Evolutionary conservation across 2,888 invertebrate genomes (phyloP), one percentile per base, ranked within the genome.

Genomic region (Liodrosophila aerea): DNA sequence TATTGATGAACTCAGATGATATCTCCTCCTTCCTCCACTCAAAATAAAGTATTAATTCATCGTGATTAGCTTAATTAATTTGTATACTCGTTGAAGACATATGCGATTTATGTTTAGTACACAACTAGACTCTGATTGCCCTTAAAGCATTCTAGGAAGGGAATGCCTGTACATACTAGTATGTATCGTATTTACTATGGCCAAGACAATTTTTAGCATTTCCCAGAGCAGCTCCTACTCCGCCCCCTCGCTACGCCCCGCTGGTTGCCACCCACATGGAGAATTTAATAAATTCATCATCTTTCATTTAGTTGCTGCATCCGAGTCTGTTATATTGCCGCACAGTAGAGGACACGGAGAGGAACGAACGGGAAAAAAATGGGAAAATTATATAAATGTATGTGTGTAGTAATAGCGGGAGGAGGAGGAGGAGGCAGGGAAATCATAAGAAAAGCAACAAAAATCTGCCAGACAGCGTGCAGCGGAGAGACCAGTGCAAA

Each of bases 221-320:
- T 16, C n/a, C 40, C 18, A 5, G 11, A 8, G 3, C 1, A 4
- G 2, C 27, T 4, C 4, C 7, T 9, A n/a, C 1, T n/a, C 9
- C 0, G 4, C 8, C 39, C 37, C 7, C 7, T 5, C 12, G 8
- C 4, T 13, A 27, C 12, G n/a, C n/a, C n/a, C n/a, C n/a, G n/a
- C n/a, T n/a, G n/a, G n/a, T n/a, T n/a, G n/a, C 15, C 69, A 31
- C 29, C 41, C 56, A 44, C 63, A 47, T 64, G 52, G 67, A 43
- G 70, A 83, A 78, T 83, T 78, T 78, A 78, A 83, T 78, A 78
- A 78, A 83, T 78, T 73, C 84, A 78, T 78, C 84, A 80, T 83
- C 81, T 64, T 78, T 78, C 76, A 83, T 83, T 84, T 78, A 84
- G 81, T 71, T 57, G 64, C 71, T 61, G 68, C 67, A 68, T 50